A percentile compares a stretch with the other conserved stretches of the same genome.
Conservation (phyloP, 2,888 invertebrate species). For the Cecidostiba fungosa region DNA sequence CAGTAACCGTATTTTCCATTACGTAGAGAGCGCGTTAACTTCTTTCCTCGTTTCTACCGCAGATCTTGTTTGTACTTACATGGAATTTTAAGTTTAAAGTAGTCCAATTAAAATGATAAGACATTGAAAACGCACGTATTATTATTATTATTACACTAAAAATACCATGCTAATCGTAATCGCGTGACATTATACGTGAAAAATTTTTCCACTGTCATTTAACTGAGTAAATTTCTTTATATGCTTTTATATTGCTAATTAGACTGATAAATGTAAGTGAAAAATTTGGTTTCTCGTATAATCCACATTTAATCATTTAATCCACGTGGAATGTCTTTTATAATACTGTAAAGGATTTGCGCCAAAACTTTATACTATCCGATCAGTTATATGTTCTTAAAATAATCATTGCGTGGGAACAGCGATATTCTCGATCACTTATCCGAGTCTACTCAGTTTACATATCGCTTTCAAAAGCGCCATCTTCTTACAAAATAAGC, state of each 20-base stretch:
- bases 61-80: background rate
- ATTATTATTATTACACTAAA: no score
- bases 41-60: background rate
- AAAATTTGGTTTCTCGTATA: background rate
- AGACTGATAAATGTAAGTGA: background rate
- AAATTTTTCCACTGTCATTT: no score
- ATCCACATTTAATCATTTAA: background rate
- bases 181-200: background rate
- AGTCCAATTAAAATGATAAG: background rate
- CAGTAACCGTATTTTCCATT: slow-evolving; percentile 11
- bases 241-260: no score
- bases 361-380: background rate
- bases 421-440: background rate
- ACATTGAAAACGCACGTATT: no score
- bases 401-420: background rate
- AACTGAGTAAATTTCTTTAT: no score
- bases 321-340: background rate
- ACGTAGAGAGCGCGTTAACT: background rate
- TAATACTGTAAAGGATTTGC: background rate
- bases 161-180: background rate
- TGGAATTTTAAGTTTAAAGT: background rate
- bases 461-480: slow-evolving; percentile 9
- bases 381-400: background rate
- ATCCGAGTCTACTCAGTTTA: background rate
- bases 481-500: background rate